A percentile compares a stretch with the other conserved stretches of the same genome.
Conservation (phyloP, 2,797 vertebrate genomes). For the Pseudochirops cupreus region DNA sequence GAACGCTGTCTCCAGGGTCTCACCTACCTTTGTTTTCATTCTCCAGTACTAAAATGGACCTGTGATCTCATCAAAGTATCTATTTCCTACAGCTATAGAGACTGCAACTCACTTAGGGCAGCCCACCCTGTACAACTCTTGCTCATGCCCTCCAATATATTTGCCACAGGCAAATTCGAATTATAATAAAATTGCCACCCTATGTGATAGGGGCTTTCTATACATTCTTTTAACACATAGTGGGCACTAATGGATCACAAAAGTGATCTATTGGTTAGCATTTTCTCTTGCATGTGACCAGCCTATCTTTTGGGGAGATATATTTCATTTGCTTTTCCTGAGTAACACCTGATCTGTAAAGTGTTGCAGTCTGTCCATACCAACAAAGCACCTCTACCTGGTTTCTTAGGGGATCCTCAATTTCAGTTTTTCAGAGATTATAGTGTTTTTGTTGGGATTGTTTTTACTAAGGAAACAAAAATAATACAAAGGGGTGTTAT, state of each 20-base stretch:
- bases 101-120: neutral
- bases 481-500: neutral
- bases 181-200: neutral
- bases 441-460: neutral
- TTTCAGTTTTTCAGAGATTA: neutral
- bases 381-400: neutral
- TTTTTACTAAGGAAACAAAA: neutral
- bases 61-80: neutral
- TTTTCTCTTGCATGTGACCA: neutral
- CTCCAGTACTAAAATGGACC: neutral
- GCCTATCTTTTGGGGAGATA: neutral
- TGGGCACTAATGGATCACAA: neutral
- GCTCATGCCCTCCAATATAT: neutral
- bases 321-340: neutral
- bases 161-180: neutral
- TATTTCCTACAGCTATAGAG: neutral
- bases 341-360: neutral
- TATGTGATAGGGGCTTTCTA: neutral
- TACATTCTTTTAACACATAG: neutral
- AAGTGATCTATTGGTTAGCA: neutral
- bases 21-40: neutral
- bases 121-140: neutral
- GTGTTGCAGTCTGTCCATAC: neutral
- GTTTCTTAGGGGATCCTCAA: neutral
- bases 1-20: neutral